Percentiles rank a stretch among this genome's conserved stretches.
Conservation (phyloP, 2,888 invertebrate genomes). For the Pasiphila rectangulata region DNA sequence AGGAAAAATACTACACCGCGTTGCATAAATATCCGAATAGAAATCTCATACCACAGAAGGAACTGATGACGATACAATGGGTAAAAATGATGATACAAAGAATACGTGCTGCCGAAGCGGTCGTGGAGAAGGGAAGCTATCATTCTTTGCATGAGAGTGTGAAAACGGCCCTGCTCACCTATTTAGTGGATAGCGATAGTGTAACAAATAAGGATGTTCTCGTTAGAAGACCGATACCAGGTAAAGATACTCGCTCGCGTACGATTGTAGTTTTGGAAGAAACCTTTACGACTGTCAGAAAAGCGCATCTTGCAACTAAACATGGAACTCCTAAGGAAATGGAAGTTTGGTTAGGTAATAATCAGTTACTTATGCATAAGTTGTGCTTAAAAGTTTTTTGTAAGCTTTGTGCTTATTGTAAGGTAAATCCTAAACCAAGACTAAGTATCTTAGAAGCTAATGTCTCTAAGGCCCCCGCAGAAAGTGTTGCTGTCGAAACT, state of each 20-base stretch:
- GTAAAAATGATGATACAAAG: slow-evolving; percentile 19
- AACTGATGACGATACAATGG: slow-evolving; percentile 25
- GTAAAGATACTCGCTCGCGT: slow-evolving; percentile 8
- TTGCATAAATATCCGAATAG: background rate
- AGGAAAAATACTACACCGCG: background rate
- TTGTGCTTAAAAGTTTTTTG: slow-evolving; percentile 10
- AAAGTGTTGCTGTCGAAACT: background rate
- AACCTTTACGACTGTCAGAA: slow-evolving; percentile 4
- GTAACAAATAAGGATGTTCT: background rate
- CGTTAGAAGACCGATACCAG: slow-evolving; percentile 7
- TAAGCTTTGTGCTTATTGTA: slow-evolving; percentile 10
- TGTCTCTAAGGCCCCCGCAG: background rate
- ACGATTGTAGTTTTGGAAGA: slow-evolving; percentile 18
- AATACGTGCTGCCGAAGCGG: slow-evolving; percentile 7
- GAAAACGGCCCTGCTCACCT: slow-evolving; percentile 8
- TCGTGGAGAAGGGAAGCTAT: slow-evolving; percentile 1
- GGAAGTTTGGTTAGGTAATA: slow-evolving; percentile 10
- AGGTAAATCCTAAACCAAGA: too few species aligned
- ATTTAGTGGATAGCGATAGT: slow-evolving; percentile 3
- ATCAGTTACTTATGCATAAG: background rate
- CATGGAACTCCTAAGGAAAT: slow-evolving; percentile 17
- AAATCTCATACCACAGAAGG: slow-evolving; percentile 7
- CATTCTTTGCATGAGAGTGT: slow-evolving; percentile 12
- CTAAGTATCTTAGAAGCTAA: too few species aligned
- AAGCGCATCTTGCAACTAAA: slow-evolving; percentile 13